Base-by-base conservation (phyloP, 1,140 invertebrate genomes). In the Lasaia peninsularis region DNA sequence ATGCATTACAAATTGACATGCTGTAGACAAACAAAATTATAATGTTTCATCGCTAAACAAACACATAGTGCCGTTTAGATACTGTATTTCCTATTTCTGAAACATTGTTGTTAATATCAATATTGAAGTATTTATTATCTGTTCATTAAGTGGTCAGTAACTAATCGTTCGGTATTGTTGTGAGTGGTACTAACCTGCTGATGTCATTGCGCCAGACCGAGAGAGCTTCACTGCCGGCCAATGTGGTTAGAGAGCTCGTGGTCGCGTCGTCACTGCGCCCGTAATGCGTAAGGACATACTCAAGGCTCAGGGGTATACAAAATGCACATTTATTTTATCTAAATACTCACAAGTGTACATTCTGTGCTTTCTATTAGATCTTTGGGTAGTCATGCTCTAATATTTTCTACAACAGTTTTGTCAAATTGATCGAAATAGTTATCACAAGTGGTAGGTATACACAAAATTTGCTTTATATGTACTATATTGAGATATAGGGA, bases 121-220 rank as follows among this genome's bases (percentile, higher is more conserved):
- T 48, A 21, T 48, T 1, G 11, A 21, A 11, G 40, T 16, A 48
- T 8, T 14, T 14, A 9, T 16, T 8, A 16, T 40, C 14, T 9
- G 20, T 24, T 14, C 2, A 2, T 18, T 52, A 18, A 12, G 3
- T 10, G 14, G 24, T 52, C 32, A 0, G 5, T 28, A 9, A 10
- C 14, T 33, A 16, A 18, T 52, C 5, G 10, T 33, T 35, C 16
- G 7, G 10, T 33, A 16, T 18, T 21, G 34, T 20, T 12, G 3
- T 6, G 50, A 14, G 12, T 50, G 14, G 11, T 35, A 62, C 84
- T 86, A 64, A 88, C 85, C 85, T 88, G 59, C 67, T 70, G 61
- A 86, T 83, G 61, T 88, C 85, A 59, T 77, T 84, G 63, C 74
- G 82, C 85, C 85, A 86, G 48, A 80, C 82, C 58, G 75, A 81